Base-by-base conservation (phyloP, 2,797 vertebrate genomes). In the Simalia tracyae region DNA sequence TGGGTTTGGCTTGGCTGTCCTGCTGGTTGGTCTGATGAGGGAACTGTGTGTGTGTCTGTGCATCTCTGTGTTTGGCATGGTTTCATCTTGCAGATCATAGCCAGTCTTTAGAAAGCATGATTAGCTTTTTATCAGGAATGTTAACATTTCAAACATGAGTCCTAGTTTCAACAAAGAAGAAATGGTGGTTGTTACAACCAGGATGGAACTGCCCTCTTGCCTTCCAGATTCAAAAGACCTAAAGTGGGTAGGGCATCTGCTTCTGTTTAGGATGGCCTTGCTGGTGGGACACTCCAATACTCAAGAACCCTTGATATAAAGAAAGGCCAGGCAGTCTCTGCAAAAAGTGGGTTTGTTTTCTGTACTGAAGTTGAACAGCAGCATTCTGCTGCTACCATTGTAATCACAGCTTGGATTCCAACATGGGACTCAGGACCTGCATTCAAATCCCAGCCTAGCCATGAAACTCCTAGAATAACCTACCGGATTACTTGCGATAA, bases 51-150 rank as follows among this genome's bases (percentile, higher is more conserved):
- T 84, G 19, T 86, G 31, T 87, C 8, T 91, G 36, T 61, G 57
- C 4, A 28, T 22, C n/a, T 46, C 46, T 76, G 28, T 28, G 22
- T 9, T 46, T n/a, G 66, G 46, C 11, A 64, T 66, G 4, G 26
- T 64, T 84, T 90, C 85, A 57, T 84, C 42, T 84, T 57, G 63
- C 81, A 64, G 86, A 87, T 87, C 90, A 87, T 90, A 84, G 46
- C 89, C 87, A 88, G 46, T 57, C 68, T 87, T 88, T 19, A 31
- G n/a, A 84, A 92, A 84, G 6, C 31, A 24, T 66, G 68, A 46
- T 24, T 42, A 42, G 57, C n/a, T 89, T 46, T 76, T 76, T 56
- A 72, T 92, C 59, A 61, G 42, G 64, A 86, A 89, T 54, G 56
- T 86, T 68, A 86, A 89, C 84, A 86, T 86, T 92, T 68, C 60